These are phyloP conservation scores for Nipponacmea schrenckii DNA, from an alignment of 2,888 invertebrate genomes.

Conservation along the genomic window DNA sequence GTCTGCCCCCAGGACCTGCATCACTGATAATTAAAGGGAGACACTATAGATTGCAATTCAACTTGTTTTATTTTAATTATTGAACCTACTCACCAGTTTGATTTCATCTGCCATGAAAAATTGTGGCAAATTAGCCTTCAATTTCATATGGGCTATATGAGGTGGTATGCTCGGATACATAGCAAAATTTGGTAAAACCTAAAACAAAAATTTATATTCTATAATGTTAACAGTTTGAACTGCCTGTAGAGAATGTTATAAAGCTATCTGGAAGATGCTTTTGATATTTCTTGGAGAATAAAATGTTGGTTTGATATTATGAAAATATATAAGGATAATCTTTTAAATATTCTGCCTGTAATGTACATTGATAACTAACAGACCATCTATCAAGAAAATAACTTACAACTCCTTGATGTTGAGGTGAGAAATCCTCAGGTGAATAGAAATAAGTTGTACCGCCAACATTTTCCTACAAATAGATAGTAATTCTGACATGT, in stretches of 20 bases:
- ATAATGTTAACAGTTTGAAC: background rate
- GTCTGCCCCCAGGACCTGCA: no score
- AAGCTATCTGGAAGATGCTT: background rate
- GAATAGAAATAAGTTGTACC: slow-evolving; percentile 93
- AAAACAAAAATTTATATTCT: slow-evolving; percentile 23
- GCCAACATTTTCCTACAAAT: slow-evolving; percentile 72
- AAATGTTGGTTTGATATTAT: no score
- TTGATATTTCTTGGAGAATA: background rate
- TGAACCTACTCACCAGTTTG: slow-evolving; percentile 70
- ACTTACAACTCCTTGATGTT: slow-evolving; percentile 68
- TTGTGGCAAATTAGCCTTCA: slow-evolving; percentile 66
- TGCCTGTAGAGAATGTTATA: background rate
- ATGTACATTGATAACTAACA: no score
- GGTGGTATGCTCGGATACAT: slow-evolving; percentile 66
- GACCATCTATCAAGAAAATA: background rate
- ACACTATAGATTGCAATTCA: no score
- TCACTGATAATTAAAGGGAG: no score
- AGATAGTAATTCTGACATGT: slow-evolving; percentile 2
- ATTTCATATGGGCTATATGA: slow-evolving; percentile 68
- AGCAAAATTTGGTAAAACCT: slow-evolving; percentile 65
- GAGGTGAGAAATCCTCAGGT: slow-evolving; percentile 63
- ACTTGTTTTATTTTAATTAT: background rate
- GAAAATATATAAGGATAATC: background rate
- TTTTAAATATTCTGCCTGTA: no score
- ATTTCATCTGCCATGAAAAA: slow-evolving; percentile 89